Base-by-base conservation (phyloP, 2,113 vertebrate genomes). In the Promerops cafer region DNA sequence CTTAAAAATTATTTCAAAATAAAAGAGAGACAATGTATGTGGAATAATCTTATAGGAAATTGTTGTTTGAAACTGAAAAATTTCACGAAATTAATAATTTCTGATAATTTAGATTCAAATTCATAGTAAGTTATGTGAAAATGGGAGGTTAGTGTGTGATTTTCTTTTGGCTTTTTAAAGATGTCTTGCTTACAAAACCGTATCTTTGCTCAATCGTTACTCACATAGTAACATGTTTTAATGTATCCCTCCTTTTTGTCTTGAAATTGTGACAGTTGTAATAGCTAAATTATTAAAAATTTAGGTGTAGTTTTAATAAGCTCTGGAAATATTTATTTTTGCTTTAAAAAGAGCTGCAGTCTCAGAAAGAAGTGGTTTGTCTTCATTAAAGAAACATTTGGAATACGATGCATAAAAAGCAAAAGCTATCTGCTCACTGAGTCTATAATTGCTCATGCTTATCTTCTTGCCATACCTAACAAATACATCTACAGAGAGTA, bases 361-460 rank as follows among this genome's bases (percentile, higher is more conserved):
- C 83, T 94, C 81, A 95, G 44, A 22, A 74, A 94, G 66, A 84
- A 83, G 27, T 76, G 21, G 33, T 93, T 93, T 97, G 78, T 92
- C 54, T 92, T 94, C 75, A 77, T 93, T 94, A 94, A 95, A 77
- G 64, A 94, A 90, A 68, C 31, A 76, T 82, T 87, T 89, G 37
- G 57, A 93, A 91, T 76, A 50, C 61, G 81, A 66, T 72, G n/a
- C 40, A 30, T 78, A 61, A 90, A 90, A 39, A 90, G 16, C 33
- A 78, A 39, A 87, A 53, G 11, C 19, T 83, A 23, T 52, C 69
- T 92, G 33, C 52, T 80, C 37, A 33, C 33, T 65, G 61, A 60
- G 24, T 87, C 37, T 68, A 1, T 71, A 82, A 47, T 57, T 94
- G 59, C 81, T 95, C 81, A n/a, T 61, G 44, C 2, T 0, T 74